Conservation (phyloP, 2,888 invertebrate species). For the Nebria brevicollis region DNA sequence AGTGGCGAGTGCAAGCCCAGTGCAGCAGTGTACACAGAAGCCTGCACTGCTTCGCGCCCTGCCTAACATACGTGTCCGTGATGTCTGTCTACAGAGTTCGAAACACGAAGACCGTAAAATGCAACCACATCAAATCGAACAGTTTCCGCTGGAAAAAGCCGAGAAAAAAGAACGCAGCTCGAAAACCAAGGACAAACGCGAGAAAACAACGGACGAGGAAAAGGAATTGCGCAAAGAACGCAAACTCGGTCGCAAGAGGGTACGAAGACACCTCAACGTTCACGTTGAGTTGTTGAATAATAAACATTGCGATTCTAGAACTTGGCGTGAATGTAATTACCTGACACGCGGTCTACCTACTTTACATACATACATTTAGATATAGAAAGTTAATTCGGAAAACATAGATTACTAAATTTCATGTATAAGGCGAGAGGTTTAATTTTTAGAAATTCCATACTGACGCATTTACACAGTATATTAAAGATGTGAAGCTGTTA, state of each 20-base stretch:
- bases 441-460: no score
- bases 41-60: constrained; percentile 33
- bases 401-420: no score
- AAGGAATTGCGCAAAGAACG: constrained; percentile 83
- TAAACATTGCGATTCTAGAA: neutral
- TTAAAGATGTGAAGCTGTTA: no score
- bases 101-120: constrained; percentile 63
- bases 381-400: no score
- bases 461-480: no score
- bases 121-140: constrained; percentile 54
- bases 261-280: constrained; percentile 59
- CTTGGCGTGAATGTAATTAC: neutral
- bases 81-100: constrained; percentile 63
- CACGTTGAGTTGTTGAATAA: neutral
- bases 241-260: constrained; percentile 82
- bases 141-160: constrained; percentile 60
- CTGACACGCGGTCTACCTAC: neutral
- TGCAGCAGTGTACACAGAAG: constrained; percentile 15
- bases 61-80: constrained; percentile 53
- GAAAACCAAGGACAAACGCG: constrained; percentile 68
- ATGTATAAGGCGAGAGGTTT: no score
- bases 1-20: constrained; percentile 33
- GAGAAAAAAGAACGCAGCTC: constrained; percentile 66
- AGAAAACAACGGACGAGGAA: constrained; percentile 80
- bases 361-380: no score